Conservation (phyloP, 1,140 invertebrate genomes). For the Drosophila arizonae region DNA sequence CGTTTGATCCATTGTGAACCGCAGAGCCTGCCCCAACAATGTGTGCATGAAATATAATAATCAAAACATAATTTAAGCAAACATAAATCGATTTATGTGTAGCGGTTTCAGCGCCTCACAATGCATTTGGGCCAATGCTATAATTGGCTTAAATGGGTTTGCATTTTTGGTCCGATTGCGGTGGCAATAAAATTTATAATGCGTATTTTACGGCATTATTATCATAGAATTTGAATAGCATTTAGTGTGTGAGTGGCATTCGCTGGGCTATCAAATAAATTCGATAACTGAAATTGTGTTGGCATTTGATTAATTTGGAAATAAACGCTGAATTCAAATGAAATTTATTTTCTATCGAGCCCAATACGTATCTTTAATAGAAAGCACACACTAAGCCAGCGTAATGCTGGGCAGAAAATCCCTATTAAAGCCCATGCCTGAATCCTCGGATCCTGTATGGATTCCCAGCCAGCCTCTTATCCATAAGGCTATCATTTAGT, state of each 20-base stretch:
- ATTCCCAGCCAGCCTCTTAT: conserved; percentile 27
- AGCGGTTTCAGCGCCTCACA: neutral
- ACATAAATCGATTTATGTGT: neutral
- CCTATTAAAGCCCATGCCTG: conserved; percentile 9
- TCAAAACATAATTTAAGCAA: neutral
- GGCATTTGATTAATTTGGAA: neutral
- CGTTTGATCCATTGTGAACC: too few species aligned
- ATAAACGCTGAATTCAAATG: neutral
- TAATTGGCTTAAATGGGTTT: neutral
- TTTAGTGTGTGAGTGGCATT: neutral
- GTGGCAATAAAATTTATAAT: neutral
- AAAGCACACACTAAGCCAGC: conserved; percentile 2
- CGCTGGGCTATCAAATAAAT: neutral
- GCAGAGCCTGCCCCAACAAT: neutral
- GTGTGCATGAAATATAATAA: neutral
- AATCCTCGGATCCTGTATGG: neutral
- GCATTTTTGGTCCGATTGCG: neutral
- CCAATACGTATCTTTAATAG: neutral
- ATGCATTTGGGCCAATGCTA: neutral
- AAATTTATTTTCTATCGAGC: neutral
- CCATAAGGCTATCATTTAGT: conserved; percentile 64
- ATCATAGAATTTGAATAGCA: neutral
- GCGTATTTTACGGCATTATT: neutral
- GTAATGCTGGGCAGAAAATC: conserved; percentile 20
- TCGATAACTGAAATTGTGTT: neutral